A percentile compares a stretch with the other conserved stretches of the same genome.
Conservation (phyloP, 2,113 vertebrate genomes). For the Pollachius pollachius region DNA sequence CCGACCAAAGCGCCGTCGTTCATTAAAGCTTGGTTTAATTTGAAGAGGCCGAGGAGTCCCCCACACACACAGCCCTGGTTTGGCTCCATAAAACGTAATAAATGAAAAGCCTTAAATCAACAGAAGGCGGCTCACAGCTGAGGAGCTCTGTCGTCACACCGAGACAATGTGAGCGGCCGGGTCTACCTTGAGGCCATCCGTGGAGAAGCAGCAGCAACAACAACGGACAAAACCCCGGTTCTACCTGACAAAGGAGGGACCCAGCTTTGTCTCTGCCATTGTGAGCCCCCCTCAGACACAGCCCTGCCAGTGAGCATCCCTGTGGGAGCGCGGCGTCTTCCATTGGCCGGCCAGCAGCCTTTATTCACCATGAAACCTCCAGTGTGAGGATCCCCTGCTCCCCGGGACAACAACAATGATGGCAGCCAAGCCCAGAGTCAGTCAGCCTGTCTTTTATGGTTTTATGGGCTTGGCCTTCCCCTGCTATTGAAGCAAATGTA, state of each 20-base stretch:
- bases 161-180: too few relatives aligned
- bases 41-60: too few relatives aligned
- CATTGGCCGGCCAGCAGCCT: slow-evolving; percentile 51
- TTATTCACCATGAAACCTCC: slow-evolving; percentile 65
- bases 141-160: too few relatives aligned
- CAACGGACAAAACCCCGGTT: neutral
- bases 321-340: slow-evolving; percentile 39
- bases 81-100: too few relatives aligned
- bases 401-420: slow-evolving; percentile 66
- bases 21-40: too few relatives aligned
- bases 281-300: slow-evolving; percentile 52
- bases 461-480: slow-evolving; percentile 78
- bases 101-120: too few relatives aligned
- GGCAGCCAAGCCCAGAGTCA: slow-evolving; percentile 59
- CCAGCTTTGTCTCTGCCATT: slow-evolving; percentile 61
- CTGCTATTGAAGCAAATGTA: slow-evolving; percentile 76
- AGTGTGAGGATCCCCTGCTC: slow-evolving; percentile 56
- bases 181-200: too few relatives aligned
- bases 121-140: too few relatives aligned
- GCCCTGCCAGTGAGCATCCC: slow-evolving; percentile 51
- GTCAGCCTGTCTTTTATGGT: slow-evolving; percentile 65
- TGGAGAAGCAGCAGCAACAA: neutral
- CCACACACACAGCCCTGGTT: too few relatives aligned
- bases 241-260: slow-evolving; percentile 47
- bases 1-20: too few relatives aligned